Evolutionary conservation across 2,113 vertebrate species (phyloP).

Genomic region (Bubo scandiacus): DNA sequence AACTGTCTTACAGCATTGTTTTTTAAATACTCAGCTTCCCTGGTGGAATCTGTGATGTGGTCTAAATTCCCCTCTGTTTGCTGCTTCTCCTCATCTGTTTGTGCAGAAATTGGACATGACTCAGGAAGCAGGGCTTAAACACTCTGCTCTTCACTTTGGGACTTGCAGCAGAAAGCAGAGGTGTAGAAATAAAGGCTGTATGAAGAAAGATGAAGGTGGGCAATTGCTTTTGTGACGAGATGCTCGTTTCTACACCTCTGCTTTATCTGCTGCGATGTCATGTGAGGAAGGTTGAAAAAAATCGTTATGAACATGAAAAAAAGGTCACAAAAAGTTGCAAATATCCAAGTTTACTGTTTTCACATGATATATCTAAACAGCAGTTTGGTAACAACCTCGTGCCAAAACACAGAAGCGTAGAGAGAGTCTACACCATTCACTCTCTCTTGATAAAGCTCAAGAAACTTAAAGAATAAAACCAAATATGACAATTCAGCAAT

Average conservation of each 20-base stretch:
- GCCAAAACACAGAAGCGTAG: not conserved
- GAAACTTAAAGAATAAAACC: not conserved
- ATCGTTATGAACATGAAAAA: not conserved
- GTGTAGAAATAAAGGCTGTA: not conserved
- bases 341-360: not conserved
- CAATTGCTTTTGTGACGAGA: not conserved
- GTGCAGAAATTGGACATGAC: not conserved
- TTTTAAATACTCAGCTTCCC: not conserved
- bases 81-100: not conserved
- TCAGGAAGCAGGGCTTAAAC: not conserved
- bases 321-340: not conserved
- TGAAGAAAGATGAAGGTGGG: not conserved
- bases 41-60: not conserved
- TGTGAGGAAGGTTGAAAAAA: not conserved
- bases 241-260: not conserved
- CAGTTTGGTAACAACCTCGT: not conserved
- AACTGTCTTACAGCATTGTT: not conserved
- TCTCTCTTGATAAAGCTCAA: not conserved
- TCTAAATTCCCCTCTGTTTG: not conserved
- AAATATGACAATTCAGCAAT: not conserved
- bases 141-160: not conserved
- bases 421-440: not conserved
- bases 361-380: not conserved
- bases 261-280: rapidly evolving
- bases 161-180: not conserved